A percentile compares a stretch with the other conserved stretches of the same genome.
Evolutionary conservation across 1,140 invertebrate genomes (phyloP).

Genomic region (Penaeus chinensis): DNA sequence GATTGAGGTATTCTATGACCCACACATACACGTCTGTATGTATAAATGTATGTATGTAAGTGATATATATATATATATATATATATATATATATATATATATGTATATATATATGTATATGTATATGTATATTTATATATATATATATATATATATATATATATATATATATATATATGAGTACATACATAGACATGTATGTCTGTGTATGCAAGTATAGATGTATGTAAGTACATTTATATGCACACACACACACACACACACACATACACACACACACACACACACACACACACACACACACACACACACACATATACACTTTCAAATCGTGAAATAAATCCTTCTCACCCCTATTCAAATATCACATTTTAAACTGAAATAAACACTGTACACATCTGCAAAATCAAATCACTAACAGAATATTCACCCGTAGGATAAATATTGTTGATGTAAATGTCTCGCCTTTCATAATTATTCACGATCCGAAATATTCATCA

Average conservation of each 20-base stretch:
- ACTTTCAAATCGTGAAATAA: too few species aligned
- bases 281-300: too few species aligned
- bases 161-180: neutral
- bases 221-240: neutral
- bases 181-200: too few species aligned
- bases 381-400: too few species aligned
- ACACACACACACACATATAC: too few species aligned
- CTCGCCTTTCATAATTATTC: too few species aligned
- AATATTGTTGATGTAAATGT: too few species aligned
- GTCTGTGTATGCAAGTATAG: neutral
- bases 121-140: neutral
- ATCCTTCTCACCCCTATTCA: too few species aligned
- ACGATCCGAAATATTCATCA: too few species aligned
- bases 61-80: neutral
- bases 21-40: constrained; percentile 2
- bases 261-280: neutral
- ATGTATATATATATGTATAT: neutral
- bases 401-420: too few species aligned
- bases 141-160: neutral
- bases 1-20: neutral
- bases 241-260: neutral
- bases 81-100: neutral
- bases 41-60: neutral
- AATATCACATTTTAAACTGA: too few species aligned
- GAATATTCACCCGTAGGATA: too few species aligned